Evolutionary conservation across 2,113 vertebrate species (phyloP), one percentile per base, ranked within the genome.

Genomic region (Jaculus jaculus): DNA sequence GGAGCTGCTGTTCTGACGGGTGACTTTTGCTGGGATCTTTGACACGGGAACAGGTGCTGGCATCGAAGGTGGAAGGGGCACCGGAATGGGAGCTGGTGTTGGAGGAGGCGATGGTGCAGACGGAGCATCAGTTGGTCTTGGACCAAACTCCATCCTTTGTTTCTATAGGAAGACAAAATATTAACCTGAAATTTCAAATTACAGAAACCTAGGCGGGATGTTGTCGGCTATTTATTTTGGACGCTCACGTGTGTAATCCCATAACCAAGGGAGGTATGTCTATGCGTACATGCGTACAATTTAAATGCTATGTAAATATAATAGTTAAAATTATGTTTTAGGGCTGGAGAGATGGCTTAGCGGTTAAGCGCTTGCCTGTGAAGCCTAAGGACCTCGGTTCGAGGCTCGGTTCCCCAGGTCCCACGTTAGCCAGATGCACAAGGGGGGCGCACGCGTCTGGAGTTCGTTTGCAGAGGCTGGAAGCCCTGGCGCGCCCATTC

Each of bases 1-100:
- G 83, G 99, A 99, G 15, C 97, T 98, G 97, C 97, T 98, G 98
- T 98, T 99, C 78, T 99, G 98, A 32, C 98, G 96, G 97, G 97
- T 32, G 3, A 96, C 72, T 0, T 97, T 97, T 0, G 97, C 97
- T 2, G 98, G 96, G 78, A 97, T 95, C 34, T 98, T 82, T 0
- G 97, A 90, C 16, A 98, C 97, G 0, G 98, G 98, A 0, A 98
- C 83, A 1, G 98, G 98, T 0, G 97, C 97, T 1, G 98, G 94
- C 4, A 97, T 91, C 0, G 97, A 97, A 7, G 98, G 96, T 0
- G 98, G 98, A 0, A 98, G 97, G 2, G 98, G 96, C 9, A 98
- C 94, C 1, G 97, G 96, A 7, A 96, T 51, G 0, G 98, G 98
- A 66, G 96, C 96, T 0, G 98, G 98, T 0, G 97, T 96, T 1